phyloP scores from a whole-genome alignment of 2,888 invertebrate species.

The Spilarctia lutea region DNA sequence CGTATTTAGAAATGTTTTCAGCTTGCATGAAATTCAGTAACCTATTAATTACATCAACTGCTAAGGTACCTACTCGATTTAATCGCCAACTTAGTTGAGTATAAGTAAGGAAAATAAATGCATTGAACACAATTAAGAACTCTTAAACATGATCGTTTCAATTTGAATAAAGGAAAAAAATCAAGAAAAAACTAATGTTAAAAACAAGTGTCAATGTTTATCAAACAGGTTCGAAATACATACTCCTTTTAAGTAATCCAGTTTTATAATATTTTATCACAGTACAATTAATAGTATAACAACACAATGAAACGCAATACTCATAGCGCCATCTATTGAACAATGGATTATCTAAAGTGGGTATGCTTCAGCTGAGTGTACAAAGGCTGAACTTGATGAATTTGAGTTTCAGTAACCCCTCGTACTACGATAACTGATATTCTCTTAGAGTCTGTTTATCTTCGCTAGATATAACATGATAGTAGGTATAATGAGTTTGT shows the following conservation, averaged over 20 bases:
- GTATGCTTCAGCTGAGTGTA: slow-evolving; percentile 4
- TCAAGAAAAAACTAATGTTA: neutral
- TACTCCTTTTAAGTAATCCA: neutral
- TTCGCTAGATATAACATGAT: neutral
- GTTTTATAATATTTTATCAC: neutral
- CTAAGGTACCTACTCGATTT: neutral
- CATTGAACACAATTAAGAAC: neutral
- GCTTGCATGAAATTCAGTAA: neutral
- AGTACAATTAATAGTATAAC: neutral
- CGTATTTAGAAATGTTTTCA: neutral
- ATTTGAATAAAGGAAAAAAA: too few relatives aligned
- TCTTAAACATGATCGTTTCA: too few relatives aligned
- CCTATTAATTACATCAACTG: neutral
- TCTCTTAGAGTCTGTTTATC: slow-evolving; percentile 6
- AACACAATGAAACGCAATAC: neutral
- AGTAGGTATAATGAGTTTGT: neutral
- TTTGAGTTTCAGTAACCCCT: slow-evolving; percentile 10
- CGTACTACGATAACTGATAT: slow-evolving; percentile 12
- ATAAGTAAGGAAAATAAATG: neutral
- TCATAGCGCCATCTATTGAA: slow-evolving; percentile 41
- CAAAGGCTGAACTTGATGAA: slow-evolving; percentile 12
- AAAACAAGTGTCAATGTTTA: neutral
- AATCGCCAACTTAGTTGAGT: neutral
- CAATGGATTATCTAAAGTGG: slow-evolving; percentile 1
- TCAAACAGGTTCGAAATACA: neutral